phyloP scores from a whole-genome alignment of 2,797 vertebrate species.

The Enteromius argenteus region DNA sequence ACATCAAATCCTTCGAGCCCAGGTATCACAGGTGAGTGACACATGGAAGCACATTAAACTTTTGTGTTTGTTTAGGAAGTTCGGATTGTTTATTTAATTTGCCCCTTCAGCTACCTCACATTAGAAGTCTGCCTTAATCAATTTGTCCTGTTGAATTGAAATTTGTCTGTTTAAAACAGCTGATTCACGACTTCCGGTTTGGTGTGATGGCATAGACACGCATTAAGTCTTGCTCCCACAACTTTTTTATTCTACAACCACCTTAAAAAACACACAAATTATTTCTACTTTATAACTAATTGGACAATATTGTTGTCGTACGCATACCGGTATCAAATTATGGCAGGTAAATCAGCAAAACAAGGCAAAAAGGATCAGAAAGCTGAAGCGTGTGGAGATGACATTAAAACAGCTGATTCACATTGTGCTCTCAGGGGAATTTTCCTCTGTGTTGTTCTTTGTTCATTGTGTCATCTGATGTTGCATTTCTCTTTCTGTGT shows the following conservation, averaged over 20 bases:
- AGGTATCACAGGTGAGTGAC: slow-evolving; percentile 89
- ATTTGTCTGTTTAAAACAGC: background rate
- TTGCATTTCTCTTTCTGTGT: background rate
- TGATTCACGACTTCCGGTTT: no score
- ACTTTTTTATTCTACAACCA: background rate
- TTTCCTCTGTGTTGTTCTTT: background rate
- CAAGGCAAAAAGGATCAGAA: background rate
- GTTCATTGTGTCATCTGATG: slow-evolving; percentile 5
- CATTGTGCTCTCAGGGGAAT: background rate
- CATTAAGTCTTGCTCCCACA: background rate
- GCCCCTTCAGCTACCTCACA: background rate
- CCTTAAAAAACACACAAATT: background rate
- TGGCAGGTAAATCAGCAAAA: background rate
- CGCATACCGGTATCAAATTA: background rate
- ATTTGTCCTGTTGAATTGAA: background rate
- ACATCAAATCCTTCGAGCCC: slow-evolving; percentile 97
- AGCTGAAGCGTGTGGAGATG: background rate
- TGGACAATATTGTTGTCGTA: background rate
- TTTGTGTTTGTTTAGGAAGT: background rate
- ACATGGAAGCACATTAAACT: background rate
- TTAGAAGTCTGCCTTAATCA: background rate
- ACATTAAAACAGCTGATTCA: slow-evolving; percentile 1
- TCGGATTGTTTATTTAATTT: background rate
- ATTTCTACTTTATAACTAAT: background rate
- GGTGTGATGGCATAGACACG: background rate